Conservation (phyloP, 1,140 invertebrate genomes). For the Drosophila hydei region DNA sequence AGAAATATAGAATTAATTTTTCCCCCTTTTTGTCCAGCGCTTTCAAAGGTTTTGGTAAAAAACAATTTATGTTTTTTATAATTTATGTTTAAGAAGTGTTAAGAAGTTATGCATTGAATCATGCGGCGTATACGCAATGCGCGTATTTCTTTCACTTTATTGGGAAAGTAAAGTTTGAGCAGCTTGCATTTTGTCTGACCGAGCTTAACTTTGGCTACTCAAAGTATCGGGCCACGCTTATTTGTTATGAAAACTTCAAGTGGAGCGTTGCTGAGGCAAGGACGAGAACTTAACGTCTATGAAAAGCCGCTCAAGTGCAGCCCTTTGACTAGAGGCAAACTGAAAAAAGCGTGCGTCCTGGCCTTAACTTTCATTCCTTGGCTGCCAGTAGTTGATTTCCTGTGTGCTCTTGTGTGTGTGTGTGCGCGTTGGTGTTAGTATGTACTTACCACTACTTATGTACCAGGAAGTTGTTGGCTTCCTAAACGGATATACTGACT, state of each 20-base stretch:
- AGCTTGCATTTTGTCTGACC: conserved; percentile 67
- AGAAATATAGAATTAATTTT: conserved; percentile 27
- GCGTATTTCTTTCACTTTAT: conserved; percentile 3
- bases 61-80: conserved; percentile 25
- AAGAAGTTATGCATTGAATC: conserved; percentile 70
- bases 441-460: conserved; percentile 66
- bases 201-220: conserved; percentile 70
- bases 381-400: conserved; percentile 42
- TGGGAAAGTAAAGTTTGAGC: conserved; percentile 46
- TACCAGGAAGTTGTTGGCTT: conserved; percentile 74
- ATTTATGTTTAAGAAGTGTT: conserved; percentile 62
- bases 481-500: conserved; percentile 80
- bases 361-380: conserved; percentile 10
- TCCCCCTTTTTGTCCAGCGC: conserved; percentile 9
- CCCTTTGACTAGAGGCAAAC: conserved; percentile 47
- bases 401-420: conserved; percentile 19
- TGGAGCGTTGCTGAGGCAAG: conserved; percentile 13
- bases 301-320: conserved; percentile 61
- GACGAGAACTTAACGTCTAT: conserved; percentile 52
- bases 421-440: conserved; percentile 23
- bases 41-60: conserved; percentile 19
- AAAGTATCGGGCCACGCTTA: conserved; percentile 71
- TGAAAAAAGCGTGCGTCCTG: conserved; percentile 38
- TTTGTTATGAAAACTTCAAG: conserved; percentile 72
- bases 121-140: conserved; percentile 42